These are phyloP conservation scores for Chelidonichthys spinosus DNA, from an alignment of 2,797 vertebrate species.

Conservation along the genomic window DNA sequence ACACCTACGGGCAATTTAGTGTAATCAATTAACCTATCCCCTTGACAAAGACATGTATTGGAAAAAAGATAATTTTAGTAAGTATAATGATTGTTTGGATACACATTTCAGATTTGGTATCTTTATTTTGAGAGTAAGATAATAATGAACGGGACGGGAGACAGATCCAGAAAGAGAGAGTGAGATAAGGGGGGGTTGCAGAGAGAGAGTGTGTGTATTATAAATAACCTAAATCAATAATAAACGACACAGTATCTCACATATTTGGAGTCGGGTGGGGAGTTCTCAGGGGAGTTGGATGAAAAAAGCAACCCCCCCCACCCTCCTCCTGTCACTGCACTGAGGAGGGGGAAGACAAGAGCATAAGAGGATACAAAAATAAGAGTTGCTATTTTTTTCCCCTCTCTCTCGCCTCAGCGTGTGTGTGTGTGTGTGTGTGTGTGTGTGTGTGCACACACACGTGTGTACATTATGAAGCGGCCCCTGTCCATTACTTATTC, in stretches of 20 bases:
- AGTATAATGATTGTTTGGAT: background rate
- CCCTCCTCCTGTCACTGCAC: slow-evolving; percentile 17
- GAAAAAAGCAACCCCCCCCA: slow-evolving; percentile 56
- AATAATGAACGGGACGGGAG: slow-evolving; percentile 16
- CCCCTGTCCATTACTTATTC: slow-evolving; percentile 81
- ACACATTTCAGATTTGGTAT: slow-evolving; percentile 30
- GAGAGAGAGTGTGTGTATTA: slow-evolving; percentile 73
- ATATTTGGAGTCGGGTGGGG: slow-evolving; percentile 77
- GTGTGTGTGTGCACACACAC: background rate
- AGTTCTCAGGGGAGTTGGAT: slow-evolving; percentile 69
- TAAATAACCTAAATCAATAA: slow-evolving; percentile 87
- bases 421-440: slow-evolving; percentile 11
- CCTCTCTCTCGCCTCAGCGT: slow-evolving; percentile 32
- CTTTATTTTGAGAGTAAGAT: slow-evolving; percentile 41
- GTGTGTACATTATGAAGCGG: slow-evolving; percentile 68
- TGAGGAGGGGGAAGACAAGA: slow-evolving; percentile 20
- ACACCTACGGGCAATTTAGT: no score
- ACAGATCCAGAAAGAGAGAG: background rate
- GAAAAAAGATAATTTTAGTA: slow-evolving; percentile 9
- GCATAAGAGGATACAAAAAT: slow-evolving; percentile 51
- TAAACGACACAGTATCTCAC: slow-evolving; percentile 81
- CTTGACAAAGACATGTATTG: slow-evolving; percentile 6
- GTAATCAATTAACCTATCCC: no score
- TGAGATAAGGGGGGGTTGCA: background rate
- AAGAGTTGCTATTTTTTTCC: slow-evolving; percentile 40